These are phyloP conservation scores for Agrochola litura DNA, from an alignment of 2,888 invertebrate species.

Conservation along the genomic window DNA sequence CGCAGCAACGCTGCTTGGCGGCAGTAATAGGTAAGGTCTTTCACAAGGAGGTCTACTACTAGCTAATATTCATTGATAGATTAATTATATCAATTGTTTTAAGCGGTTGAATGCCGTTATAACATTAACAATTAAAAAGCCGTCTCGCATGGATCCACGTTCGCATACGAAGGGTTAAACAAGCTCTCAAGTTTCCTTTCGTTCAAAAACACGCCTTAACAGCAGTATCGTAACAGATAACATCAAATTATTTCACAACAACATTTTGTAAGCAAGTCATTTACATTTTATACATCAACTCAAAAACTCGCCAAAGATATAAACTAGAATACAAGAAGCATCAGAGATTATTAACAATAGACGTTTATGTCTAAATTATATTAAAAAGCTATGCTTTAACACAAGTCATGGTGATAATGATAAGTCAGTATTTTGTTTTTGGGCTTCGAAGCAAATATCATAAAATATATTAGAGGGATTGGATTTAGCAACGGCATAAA, in stretches of 20 bases:
- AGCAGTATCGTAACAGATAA: conserved; percentile 14
- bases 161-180: neutral
- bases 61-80: too few relatives aligned
- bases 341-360: conserved; percentile 70
- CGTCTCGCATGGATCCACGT: too few relatives aligned
- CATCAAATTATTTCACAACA: conserved; percentile 15
- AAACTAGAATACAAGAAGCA: conserved; percentile 68
- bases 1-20: too few relatives aligned
- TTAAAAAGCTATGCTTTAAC: conserved; percentile 64
- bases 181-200: neutral
- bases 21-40: too few relatives aligned
- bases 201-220: neutral
- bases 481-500: neutral
- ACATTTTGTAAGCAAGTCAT: conserved; percentile 57
- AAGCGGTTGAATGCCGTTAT: too few relatives aligned
- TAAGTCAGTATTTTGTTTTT: conserved; percentile 23
- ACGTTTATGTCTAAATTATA: conserved; percentile 61
- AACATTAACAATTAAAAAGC: too few relatives aligned
- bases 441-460: conserved; percentile 24
- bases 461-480: neutral
- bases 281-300: conserved; percentile 65
- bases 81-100: too few relatives aligned
- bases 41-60: too few relatives aligned
- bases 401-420: conserved; percentile 52
- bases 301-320: conserved; percentile 49